Evolutionary conservation across 2,888 invertebrate genomes (phyloP).

Genomic region (Patella ulyssiponensis): DNA sequence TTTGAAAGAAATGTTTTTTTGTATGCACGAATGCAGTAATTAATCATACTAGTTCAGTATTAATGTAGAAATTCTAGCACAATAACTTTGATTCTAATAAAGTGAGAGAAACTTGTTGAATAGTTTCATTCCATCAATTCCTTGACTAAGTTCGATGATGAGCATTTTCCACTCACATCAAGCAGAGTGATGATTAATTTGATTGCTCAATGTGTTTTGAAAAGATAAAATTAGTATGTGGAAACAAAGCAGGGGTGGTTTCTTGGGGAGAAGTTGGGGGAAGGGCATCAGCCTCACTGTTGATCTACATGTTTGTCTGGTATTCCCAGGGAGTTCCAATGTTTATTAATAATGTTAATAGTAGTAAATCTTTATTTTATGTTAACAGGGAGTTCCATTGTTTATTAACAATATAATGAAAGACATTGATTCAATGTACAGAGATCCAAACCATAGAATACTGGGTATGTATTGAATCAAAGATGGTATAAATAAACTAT

Average conservation of each 20-base stretch:
- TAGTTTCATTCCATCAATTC: no score
- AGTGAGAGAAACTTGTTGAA: no score
- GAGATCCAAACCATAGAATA: conserved; percentile 45
- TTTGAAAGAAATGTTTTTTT: not conserved
- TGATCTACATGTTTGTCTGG: no score
- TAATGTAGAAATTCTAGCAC: no score
- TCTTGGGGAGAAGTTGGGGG: not conserved
- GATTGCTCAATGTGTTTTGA: no score
- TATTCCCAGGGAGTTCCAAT: conserved; percentile 29
- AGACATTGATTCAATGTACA: conserved; percentile 54
- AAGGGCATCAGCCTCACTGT: no score
- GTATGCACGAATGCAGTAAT: not conserved
- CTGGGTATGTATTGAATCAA: conserved; percentile 39
- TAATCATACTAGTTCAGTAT: no score
- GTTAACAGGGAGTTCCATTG: conserved; percentile 54
- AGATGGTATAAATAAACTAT: not conserved
- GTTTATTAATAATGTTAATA: conserved; percentile 52
- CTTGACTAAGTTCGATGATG: no score
- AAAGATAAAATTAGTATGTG: not conserved
- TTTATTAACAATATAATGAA: conserved; percentile 62
- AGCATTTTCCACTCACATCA: no score
- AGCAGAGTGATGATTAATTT: no score
- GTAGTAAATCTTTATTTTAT: no score
- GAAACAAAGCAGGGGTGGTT: not conserved
- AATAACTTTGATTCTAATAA: no score